phyloP scores from a whole-genome alignment of 2,113 vertebrate species.

The Silurus asotus region DNA sequence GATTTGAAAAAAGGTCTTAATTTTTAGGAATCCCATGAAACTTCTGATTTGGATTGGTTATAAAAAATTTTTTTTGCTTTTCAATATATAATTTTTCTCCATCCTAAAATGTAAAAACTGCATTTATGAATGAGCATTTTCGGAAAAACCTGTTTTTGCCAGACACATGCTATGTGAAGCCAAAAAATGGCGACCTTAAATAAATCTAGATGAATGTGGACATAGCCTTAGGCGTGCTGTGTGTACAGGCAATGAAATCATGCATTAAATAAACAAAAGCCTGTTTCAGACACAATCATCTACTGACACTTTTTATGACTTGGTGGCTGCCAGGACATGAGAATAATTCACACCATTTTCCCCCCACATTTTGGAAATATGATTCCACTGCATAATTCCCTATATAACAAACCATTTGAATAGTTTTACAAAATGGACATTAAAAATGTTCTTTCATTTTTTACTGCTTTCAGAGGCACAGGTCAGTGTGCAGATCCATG shows the following conservation, averaged over 20 bases:
- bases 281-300: neutral
- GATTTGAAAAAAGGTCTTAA: no score
- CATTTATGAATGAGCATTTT: no score
- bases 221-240: neutral
- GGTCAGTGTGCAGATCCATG: neutral
- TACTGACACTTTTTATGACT: neutral
- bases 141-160: no score
- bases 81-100: no score
- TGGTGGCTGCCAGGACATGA: neutral
- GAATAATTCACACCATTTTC: neutral
- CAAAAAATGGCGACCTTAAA: no score
- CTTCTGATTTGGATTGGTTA: no score
- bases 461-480: neutral
- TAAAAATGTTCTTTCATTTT: neutral
- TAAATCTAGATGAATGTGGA: no score
- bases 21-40: no score
- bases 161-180: no score
- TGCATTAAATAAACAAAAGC: slow-evolving; percentile 30
- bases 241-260: neutral
- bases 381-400: neutral
- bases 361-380: neutral
- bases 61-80: no score
- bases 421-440: neutral
- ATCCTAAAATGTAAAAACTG: no score
- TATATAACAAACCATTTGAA: neutral